Base-by-base conservation (phyloP, 1,140 invertebrate genomes). In the Drosophila orena region DNA sequence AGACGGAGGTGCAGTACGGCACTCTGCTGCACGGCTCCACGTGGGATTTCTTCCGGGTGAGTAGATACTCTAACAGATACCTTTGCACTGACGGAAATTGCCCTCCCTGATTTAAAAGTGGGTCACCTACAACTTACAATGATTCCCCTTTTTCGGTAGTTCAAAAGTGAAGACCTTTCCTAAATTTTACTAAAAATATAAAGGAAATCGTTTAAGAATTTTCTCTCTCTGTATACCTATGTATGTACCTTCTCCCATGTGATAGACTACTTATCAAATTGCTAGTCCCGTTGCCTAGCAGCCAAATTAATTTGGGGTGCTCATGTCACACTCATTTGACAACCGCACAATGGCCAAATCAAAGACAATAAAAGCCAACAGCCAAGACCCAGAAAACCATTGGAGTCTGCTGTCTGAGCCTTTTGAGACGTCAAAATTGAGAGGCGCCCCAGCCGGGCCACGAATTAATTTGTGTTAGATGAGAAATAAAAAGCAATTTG, bases 1-100 rank as follows among this genome's bases (percentile, higher is more conserved):
- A 99, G 93, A 98, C 97, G 4, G 98, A 99, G 93, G 98, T 99
- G 4, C 96, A 98, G 92, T 99, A 99, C 88, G 98, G 98, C 14
- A 98, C 97, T 0, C 92, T 98, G 6, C 93, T 94, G 65, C 95
- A 96, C 71, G 98, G 98, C 30, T 97, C 98, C 20, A 98, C 98
- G 1, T 96, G 95, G 94, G 96, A 97, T 71, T 99, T 99, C 93
- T 99, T 99, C 92, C 95, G 96, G 94, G 97, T 97, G 93, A 86
- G 86, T 85, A 12, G 7, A 30, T 4, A 12, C 17, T 35, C 35
- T 52, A 15, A 35, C 49, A 50, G 49, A 30, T 2, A 7, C 5
- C 30, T 12, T 0, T 52, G 49, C 49, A 52, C 49, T 35, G 49
- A 7, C 15, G 30, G 49, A 50, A 34, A 52, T 27, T 8, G 12